These are phyloP conservation scores for Clarias batrachus DNA, from an alignment of 2,113 vertebrate genomes.

Conservation along the genomic window DNA sequence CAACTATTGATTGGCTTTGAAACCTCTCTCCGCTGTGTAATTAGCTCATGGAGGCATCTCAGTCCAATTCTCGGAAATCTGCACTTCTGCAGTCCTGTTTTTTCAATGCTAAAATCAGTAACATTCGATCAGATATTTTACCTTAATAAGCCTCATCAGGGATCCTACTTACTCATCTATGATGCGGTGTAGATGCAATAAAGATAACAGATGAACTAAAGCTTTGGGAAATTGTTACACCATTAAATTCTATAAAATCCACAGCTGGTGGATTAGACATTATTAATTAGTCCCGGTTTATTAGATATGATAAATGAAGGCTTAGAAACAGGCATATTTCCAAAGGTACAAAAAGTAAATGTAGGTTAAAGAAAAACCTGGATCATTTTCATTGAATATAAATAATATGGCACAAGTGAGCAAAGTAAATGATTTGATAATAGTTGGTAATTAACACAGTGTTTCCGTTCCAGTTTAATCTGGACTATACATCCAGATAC, in stretches of 20 bases:
- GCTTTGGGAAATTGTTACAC: conserved; percentile 1
- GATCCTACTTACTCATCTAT: neutral
- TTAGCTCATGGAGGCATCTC: neutral
- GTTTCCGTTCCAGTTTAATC: neutral
- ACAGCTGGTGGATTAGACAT: neutral
- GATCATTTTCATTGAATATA: neutral
- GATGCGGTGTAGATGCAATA: neutral
- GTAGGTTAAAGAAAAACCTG: neutral
- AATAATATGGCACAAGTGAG: neutral
- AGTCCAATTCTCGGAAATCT: neutral
- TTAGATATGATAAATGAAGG: neutral
- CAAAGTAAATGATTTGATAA: neutral
- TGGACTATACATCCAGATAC: neutral
- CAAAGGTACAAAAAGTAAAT: neutral
- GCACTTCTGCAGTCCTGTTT: neutral
- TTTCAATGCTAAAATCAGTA: conserved; percentile 11
- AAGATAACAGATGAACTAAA: neutral
- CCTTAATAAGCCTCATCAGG: neutral
- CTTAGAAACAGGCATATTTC: neutral
- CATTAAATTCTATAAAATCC: neutral
- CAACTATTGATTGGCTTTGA: conserved; percentile 11
- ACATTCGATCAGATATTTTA: conserved; percentile 4
- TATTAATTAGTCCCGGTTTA: neutral
- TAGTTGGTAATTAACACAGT: neutral
- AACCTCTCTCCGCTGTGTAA: neutral